Conservation (phyloP, 2,888 invertebrate species). For the Calameuta pallipes region DNA sequence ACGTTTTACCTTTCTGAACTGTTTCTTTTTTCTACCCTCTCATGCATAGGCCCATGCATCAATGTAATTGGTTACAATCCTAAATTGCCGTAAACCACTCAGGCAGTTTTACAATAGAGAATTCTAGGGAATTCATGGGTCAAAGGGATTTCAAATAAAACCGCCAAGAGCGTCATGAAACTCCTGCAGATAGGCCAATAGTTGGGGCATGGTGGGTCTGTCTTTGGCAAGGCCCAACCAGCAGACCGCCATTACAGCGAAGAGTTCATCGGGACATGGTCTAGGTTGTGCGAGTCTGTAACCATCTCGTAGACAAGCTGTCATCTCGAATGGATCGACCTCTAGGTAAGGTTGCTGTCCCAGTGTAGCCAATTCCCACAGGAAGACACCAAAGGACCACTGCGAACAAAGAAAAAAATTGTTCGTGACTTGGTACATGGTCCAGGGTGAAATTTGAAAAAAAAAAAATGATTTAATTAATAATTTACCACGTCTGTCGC, state of each 20-base stretch:
- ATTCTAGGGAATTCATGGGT: not conserved
- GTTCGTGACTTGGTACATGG: slow-evolving; percentile 15
- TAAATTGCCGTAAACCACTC: too few relatives aligned
- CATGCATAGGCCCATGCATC: too few relatives aligned
- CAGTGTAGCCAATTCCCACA: slow-evolving; percentile 94
- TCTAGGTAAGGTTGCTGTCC: slow-evolving; percentile 92
- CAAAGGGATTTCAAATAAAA: slow-evolving; percentile 69
- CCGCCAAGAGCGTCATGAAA: slow-evolving; percentile 79
- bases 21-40: too few relatives aligned
- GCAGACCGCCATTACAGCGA: slow-evolving; percentile 81
- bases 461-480: not conserved
- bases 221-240: slow-evolving; percentile 76
- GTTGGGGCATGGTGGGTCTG: slow-evolving; percentile 77
- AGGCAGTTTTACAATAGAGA: too few relatives aligned
- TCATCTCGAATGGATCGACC: slow-evolving; percentile 93
- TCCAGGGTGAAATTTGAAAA: not conserved
- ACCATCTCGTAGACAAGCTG: slow-evolving; percentile 86
- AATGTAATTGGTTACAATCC: too few relatives aligned
- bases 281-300: slow-evolving; percentile 91
- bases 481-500: slow-evolving; percentile 89
- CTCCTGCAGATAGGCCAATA: slow-evolving; percentile 78
- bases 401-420: slow-evolving; percentile 58
- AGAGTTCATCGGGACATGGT: slow-evolving; percentile 96
- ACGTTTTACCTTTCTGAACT: slow-evolving; percentile 14
- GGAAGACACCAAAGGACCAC: slow-evolving; percentile 95